Conservation (phyloP, 1,140 invertebrate species). For the Macrocentrus cingulum region DNA sequence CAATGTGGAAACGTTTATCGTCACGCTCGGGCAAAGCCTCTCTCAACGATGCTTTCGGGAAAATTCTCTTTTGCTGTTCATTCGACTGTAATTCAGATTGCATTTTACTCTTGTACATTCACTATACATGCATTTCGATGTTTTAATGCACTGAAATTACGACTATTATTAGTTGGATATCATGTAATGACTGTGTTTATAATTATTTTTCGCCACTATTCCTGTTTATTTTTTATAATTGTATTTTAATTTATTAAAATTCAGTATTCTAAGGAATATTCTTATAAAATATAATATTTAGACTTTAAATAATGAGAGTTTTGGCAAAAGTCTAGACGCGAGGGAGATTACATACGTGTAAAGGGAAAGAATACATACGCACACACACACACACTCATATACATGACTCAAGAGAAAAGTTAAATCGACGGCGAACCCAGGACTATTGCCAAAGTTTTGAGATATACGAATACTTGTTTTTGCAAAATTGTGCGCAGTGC, state of each 20-base stretch:
- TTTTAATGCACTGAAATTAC: background rate
- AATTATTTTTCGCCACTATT: no score
- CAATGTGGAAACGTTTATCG: constrained; percentile 20
- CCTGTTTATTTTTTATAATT: no score
- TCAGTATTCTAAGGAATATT: background rate
- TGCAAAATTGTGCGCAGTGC: constrained; percentile 30
- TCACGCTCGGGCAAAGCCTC: constrained; percentile 20
- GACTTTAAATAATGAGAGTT: constrained; percentile 29
- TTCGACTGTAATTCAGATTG: constrained; percentile 17
- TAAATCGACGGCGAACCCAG: constrained; percentile 24
- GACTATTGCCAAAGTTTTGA: constrained; percentile 46
- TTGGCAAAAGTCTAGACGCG: constrained; percentile 29
- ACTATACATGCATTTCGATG: background rate
- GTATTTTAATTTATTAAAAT: background rate
- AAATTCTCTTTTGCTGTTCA: constrained; percentile 5
- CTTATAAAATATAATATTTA: background rate
- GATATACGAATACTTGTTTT: constrained; percentile 49
- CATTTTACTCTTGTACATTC: background rate
- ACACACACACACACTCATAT: background rate
- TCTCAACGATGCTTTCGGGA: background rate
- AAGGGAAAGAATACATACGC: background rate
- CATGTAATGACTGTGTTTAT: no score
- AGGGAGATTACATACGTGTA: constrained; percentile 7
- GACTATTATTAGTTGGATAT: background rate
- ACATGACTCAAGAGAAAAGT: constrained; percentile 6